phyloP scores from a whole-genome alignment of 2,113 vertebrate species.

The Lipotes vexillifer region DNA sequence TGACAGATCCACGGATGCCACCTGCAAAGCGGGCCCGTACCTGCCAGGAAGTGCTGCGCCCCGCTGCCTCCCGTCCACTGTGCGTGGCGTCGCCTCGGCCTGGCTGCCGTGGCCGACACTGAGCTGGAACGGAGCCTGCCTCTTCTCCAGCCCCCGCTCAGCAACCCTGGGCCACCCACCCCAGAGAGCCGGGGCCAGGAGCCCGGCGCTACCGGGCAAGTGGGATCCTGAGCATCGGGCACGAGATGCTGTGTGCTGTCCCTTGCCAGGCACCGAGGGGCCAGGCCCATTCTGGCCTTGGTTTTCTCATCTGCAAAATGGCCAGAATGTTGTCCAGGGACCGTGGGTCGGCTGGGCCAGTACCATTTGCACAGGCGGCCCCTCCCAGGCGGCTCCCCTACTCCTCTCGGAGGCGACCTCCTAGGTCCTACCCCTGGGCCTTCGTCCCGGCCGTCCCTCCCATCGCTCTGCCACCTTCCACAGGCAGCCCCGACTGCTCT shows the following conservation, averaged over 20 bases:
- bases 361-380: fast-evolving
- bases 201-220: neutral
- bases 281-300: neutral
- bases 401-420: neutral
- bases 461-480: neutral
- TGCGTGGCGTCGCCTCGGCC: fast-evolving
- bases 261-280: neutral
- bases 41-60: fast-evolving
- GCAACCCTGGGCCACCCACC: neutral
- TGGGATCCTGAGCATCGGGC: neutral
- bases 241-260: fast-evolving
- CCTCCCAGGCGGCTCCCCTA: fast-evolving
- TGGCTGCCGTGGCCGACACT: fast-evolving
- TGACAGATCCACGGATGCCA: fast-evolving
- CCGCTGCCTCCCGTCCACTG: fast-evolving
- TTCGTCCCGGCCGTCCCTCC: neutral
- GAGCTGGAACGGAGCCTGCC: fast-evolving
- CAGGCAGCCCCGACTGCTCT: neutral
- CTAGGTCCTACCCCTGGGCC: neutral
- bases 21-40: neutral
- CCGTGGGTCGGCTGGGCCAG: neutral
- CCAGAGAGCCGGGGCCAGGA: neutral
- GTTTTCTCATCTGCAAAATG: neutral
- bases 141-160: fast-evolving
- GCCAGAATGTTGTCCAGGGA: neutral